phyloP scores from a whole-genome alignment of 2,888 invertebrate genomes.

The Thecocarcelia acutangulata region DNA sequence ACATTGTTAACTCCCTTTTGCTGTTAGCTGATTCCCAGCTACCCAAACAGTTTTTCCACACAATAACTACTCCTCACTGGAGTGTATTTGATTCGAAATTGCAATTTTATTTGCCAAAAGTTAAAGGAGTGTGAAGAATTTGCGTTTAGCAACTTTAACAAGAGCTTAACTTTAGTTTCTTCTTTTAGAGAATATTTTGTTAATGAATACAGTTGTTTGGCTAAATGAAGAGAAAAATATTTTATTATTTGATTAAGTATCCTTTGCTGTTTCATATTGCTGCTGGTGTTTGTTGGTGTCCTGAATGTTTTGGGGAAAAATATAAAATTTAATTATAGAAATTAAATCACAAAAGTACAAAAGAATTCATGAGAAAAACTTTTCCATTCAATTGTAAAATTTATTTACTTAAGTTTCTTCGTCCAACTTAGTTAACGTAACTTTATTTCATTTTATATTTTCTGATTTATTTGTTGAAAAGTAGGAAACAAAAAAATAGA shows the following conservation, averaged over 20 bases:
- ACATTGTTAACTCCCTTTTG: slow-evolving; percentile 51
- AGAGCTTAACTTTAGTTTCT: too few relatives aligned
- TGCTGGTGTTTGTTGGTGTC: background rate
- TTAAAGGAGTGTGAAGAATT: slow-evolving; percentile 17
- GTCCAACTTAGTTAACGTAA: slow-evolving; percentile 29
- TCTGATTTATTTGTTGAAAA: slow-evolving; percentile 40
- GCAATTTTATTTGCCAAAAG: background rate
- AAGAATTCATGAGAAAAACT: slow-evolving; percentile 24
- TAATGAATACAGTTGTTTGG: slow-evolving; percentile 32
- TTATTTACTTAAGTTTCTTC: slow-evolving; percentile 28
- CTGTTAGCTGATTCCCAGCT: slow-evolving; percentile 31
- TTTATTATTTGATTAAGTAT: slow-evolving; percentile 17
- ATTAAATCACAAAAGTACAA: slow-evolving; percentile 17
- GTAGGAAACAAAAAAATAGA: background rate
- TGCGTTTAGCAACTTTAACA: background rate
- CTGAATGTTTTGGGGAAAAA: background rate
- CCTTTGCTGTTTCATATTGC: background rate
- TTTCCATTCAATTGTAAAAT: slow-evolving; percentile 45
- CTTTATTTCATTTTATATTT: slow-evolving; percentile 32
- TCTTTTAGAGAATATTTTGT: slow-evolving; percentile 9
- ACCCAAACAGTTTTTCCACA: background rate
- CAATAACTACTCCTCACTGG: too few relatives aligned
- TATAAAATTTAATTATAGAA: slow-evolving; percentile 50
- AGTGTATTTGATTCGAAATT: too few relatives aligned
- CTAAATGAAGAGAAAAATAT: background rate